These are phyloP conservation scores for Colistium nudipinnis DNA, from an alignment of 2,113 vertebrate genomes.

Conservation along the genomic window DNA sequence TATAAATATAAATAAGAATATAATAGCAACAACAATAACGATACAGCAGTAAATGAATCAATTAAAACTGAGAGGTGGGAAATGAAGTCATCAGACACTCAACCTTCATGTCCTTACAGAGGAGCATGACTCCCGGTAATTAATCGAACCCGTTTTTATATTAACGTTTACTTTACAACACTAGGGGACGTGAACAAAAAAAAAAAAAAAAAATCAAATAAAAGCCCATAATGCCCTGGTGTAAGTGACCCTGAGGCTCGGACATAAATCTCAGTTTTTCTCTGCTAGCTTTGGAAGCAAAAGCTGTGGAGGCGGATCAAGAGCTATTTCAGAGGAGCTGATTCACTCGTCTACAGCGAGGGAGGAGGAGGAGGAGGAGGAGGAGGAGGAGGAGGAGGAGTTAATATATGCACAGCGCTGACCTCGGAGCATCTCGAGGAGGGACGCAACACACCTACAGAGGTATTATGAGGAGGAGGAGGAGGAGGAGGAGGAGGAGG, in stretches of 20 bases:
- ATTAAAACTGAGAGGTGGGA: no score
- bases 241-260: slow-evolving; percentile 35
- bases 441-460: slow-evolving; percentile 19
- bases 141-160: slow-evolving; percentile 48
- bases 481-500: neutral
- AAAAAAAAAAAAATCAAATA: slow-evolving; percentile 61
- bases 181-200: slow-evolving; percentile 51
- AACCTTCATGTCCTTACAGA: no score
- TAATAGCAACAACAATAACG: no score
- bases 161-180: slow-evolving; percentile 50
- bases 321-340: slow-evolving; percentile 56
- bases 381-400: slow-evolving; percentile 39
- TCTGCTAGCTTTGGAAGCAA: slow-evolving; percentile 39
- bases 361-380: slow-evolving; percentile 22
- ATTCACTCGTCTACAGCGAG: slow-evolving; percentile 56
- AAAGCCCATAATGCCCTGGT: slow-evolving; percentile 46
- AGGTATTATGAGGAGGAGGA: neutral
- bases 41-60: no score
- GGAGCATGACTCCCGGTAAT: slow-evolving; percentile 42
- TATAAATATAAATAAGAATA: no score
- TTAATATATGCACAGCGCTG: no score
- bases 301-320: slow-evolving; percentile 64
- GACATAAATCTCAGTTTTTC: slow-evolving; percentile 48
- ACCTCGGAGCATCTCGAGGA: slow-evolving; percentile 35
- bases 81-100: no score